Base-by-base conservation (phyloP, 2,888 invertebrate species). In the Plebejus argus region DNA sequence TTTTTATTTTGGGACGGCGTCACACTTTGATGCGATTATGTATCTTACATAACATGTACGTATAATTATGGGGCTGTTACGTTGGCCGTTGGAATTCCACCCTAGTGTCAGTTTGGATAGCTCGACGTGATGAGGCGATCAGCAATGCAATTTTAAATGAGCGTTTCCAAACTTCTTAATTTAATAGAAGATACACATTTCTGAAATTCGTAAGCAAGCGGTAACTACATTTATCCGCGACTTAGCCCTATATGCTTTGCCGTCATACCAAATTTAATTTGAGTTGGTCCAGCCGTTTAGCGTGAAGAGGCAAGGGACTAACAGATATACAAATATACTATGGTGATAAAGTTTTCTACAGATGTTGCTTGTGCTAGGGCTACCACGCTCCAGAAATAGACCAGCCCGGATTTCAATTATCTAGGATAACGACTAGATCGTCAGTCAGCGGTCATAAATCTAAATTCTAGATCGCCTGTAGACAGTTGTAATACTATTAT, bases 321-420 rank as follows among this genome's bases (percentile, higher is more conserved):
- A 39, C 7, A 35, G 1, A 35, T 7, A 35, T 0, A 35, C 7
- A 7, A 7, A 35, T 35, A 35, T 7, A 35, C 35, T 45, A 45
- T 0, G 45, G 45, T 45, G 45, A 45, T 45, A 12, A 12, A 45
- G 45, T 45, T 45, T 45, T 0, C 45, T 45, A 0, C 0, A 53
- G 53, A 15, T 53, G 53, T 5, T 53, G 1, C 53, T 53, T 53
- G 53, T 18, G 23, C 56, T 49, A 76, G 45, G 66, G 53, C 66
- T 56, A 77, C 61, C 61, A 45, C 74, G 74, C 35, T 56, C 58
- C 35, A 76, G 15, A 33, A 66, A 66, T 66, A 66, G 66, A 66
- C 15, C 10, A 66, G 66, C 28, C 66, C 28, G 66, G 15, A 66
- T 66, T 61, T 28, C 15, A 66, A 66, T 66, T 66, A 66, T 28